Percentiles rank a stretch among this genome's conserved stretches.
Conservation (phyloP, 1,140 invertebrate species). For the Radopholus similis region DNA sequence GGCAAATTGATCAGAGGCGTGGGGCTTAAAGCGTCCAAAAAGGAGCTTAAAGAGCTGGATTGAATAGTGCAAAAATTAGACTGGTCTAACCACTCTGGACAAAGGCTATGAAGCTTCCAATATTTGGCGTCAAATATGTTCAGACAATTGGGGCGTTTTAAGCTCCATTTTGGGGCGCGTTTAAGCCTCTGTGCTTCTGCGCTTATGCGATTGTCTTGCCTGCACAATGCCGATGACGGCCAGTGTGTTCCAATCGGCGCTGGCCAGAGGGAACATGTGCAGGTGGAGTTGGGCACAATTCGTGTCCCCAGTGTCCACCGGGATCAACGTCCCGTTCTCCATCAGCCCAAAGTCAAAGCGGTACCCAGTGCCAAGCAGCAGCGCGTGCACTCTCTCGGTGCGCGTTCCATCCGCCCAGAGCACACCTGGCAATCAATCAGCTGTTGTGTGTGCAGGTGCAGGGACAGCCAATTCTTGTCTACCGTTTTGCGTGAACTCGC, state of each 20-base stretch:
- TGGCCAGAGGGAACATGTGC: conserved; percentile 61
- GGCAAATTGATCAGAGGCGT: neutral
- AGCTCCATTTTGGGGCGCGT: too few species aligned
- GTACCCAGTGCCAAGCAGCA: conserved; percentile 37
- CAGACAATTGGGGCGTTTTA: neutral
- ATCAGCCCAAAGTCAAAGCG: conserved; percentile 31
- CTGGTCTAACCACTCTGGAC: neutral
- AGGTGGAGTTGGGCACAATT: conserved; percentile 60
- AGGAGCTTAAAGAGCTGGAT: too few species aligned
- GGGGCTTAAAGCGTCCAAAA: too few species aligned
- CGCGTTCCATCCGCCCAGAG: conserved; percentile 60
- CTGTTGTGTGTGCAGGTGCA: neutral
- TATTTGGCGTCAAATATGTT: conserved; percentile 8
- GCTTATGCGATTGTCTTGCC: too few species aligned
- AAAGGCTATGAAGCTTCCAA: neutral
- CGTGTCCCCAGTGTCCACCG: conserved; percentile 42
- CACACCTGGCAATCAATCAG: conserved; percentile 40
- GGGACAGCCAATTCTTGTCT: too few species aligned
- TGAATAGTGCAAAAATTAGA: too few species aligned
- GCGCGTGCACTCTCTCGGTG: conserved; percentile 55
- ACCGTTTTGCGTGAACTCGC: conserved; percentile 47
- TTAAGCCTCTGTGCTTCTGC: too few species aligned
- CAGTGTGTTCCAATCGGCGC: conserved; percentile 60
- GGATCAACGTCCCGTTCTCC: conserved; percentile 34
- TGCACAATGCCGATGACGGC: conserved; percentile 65